phyloP scores from a whole-genome alignment of 2,888 invertebrate genomes.

The Blastobasis lacticolella region DNA sequence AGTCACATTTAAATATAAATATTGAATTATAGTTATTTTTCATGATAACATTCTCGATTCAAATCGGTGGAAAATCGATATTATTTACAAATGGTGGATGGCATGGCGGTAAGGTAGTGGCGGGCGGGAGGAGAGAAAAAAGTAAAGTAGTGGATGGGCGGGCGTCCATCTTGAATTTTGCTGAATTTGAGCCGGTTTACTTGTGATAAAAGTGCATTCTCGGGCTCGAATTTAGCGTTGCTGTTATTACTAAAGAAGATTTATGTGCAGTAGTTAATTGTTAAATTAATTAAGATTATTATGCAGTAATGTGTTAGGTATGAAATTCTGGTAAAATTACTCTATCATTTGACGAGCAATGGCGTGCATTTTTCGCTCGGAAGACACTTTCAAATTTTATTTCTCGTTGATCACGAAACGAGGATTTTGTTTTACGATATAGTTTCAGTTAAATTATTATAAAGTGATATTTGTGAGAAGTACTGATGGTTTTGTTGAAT shows the following conservation, averaged over 20 bases:
- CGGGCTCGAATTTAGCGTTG: conserved; percentile 56
- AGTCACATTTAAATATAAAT: no score
- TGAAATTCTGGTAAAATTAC: conserved; percentile 61
- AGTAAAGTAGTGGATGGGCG: conserved; percentile 66
- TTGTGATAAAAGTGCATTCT: conserved; percentile 73
- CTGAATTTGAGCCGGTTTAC: conserved; percentile 83
- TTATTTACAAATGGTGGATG: neutral
- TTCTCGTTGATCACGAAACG: conserved; percentile 42
- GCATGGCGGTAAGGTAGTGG: conserved; percentile 12
- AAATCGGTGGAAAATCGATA: no score
- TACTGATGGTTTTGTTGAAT: conserved; percentile 25
- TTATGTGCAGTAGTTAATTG: conserved; percentile 59
- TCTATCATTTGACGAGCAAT: conserved; percentile 76
- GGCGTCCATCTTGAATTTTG: conserved; percentile 87
- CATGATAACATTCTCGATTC: no score
- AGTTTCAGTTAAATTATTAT: conserved; percentile 17
- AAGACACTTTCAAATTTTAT: conserved; percentile 73
- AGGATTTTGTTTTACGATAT: conserved; percentile 12
- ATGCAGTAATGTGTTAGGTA: conserved; percentile 84
- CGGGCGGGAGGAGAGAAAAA: conserved; percentile 29
- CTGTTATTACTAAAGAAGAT: conserved; percentile 66
- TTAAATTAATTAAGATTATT: conserved; percentile 73
- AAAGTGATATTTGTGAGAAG: conserved; percentile 22
- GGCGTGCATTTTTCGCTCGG: conserved; percentile 78
- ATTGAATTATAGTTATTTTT: no score